A percentile compares a stretch with the other conserved stretches of the same genome.
phyloP scores from a whole-genome alignment of 2,113 vertebrate species.

The Takifugu bimaculatus region DNA sequence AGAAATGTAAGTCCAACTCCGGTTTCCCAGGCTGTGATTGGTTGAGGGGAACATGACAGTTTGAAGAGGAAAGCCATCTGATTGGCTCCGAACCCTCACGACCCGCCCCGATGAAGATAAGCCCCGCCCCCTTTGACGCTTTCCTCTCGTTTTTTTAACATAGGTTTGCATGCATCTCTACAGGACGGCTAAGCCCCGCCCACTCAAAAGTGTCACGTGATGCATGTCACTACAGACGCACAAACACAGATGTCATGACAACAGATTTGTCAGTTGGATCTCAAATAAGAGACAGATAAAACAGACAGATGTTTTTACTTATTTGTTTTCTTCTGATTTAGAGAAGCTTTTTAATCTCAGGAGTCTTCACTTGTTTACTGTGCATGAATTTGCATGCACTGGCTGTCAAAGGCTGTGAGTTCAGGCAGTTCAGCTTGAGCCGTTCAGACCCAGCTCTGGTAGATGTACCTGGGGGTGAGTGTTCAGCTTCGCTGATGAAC shows the following conservation, averaged over 20 bases:
- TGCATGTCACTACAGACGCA: conserved; percentile 52
- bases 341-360: neutral
- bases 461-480: no score
- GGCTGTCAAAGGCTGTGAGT: conserved; percentile 25
- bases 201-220: conserved; percentile 17
- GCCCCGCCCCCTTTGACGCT: conserved; percentile 22
- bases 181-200: conserved; percentile 30
- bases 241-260: neutral
- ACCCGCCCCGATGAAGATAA: conserved; percentile 35
- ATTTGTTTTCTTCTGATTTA: neutral
- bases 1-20: neutral
- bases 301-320: neutral
- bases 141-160: conserved; percentile 28
- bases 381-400: conserved; percentile 52
- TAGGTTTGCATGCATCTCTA: conserved; percentile 62
- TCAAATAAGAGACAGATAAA: neutral
- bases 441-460: no score
- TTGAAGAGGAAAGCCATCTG: conserved; percentile 59
- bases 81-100: conserved; percentile 26
- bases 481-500: no score
- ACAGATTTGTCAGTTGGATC: conserved; percentile 12
- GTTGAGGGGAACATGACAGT: conserved; percentile 49
- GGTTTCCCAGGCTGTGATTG: conserved; percentile 9
- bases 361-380: conserved; percentile 4
- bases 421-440: conserved; percentile 3